These are phyloP conservation scores for Drosophila tripunctata DNA, from an alignment of 2,888 invertebrate species.

Conservation along the genomic window DNA sequence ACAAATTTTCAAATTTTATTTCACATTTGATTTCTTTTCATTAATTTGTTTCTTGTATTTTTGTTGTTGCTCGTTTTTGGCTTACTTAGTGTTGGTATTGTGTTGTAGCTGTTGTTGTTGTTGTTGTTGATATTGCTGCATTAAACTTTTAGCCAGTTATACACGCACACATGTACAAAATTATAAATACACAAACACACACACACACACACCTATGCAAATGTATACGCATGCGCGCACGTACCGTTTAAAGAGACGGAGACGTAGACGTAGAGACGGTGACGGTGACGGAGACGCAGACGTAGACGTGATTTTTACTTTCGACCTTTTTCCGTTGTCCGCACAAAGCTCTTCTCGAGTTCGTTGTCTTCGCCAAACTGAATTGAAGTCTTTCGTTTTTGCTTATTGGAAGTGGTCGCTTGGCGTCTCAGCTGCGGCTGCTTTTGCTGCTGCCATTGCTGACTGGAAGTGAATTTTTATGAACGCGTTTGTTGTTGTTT, in stretches of 20 bases:
- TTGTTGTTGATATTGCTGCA: slow-evolving; percentile 55
- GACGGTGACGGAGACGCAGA: slow-evolving; percentile 29
- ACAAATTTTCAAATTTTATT: slow-evolving; percentile 54
- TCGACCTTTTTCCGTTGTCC: slow-evolving; percentile 59
- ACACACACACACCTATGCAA: slow-evolving; percentile 20
- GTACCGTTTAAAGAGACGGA: slow-evolving; percentile 64
- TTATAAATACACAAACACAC: slow-evolving; percentile 20
- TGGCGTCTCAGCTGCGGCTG: slow-evolving; percentile 38
- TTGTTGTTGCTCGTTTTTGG: slow-evolving; percentile 45
- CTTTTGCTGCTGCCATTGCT: slow-evolving; percentile 23
- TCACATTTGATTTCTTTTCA: slow-evolving; percentile 69
- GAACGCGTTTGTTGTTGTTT: slow-evolving; percentile 38
- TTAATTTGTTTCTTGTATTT: slow-evolving; percentile 41
- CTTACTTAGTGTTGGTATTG: slow-evolving; percentile 43
- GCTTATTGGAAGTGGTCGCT: slow-evolving; percentile 76
- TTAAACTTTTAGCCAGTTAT: slow-evolving; percentile 66
- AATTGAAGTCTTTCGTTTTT: slow-evolving; percentile 84
- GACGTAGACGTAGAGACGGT: slow-evolving; percentile 31
- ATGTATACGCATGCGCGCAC: slow-evolving; percentile 59
- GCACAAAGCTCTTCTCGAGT: slow-evolving; percentile 81
- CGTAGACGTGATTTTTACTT: slow-evolving; percentile 48
- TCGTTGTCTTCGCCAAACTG: slow-evolving; percentile 84
- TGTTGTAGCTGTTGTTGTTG: slow-evolving; percentile 33
- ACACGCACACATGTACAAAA: slow-evolving; percentile 16
- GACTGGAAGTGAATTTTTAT: slow-evolving; percentile 58